Evolutionary conservation across 2,797 vertebrate species (phyloP).

Genomic region (Sebastiscus tertius): DNA sequence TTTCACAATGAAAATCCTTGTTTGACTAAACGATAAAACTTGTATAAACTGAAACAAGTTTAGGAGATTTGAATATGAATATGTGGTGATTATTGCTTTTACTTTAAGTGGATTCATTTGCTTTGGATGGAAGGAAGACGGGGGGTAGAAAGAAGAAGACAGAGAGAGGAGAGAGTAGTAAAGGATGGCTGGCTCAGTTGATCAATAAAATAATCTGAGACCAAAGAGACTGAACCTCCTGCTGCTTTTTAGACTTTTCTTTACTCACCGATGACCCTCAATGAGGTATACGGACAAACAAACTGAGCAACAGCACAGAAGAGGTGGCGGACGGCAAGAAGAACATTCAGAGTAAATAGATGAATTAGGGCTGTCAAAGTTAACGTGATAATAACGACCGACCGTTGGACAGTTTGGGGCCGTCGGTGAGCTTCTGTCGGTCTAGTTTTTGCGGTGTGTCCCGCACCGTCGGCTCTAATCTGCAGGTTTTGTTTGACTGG

Average conservation of each 20-base stretch:
- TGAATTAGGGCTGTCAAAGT: no score
- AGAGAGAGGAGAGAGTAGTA: neutral
- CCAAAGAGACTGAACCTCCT: conserved; percentile 30
- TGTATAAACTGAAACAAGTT: neutral
- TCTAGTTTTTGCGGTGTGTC: accelerated
- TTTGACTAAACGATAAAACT: neutral
- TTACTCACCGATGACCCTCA: neutral
- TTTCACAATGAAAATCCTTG: neutral
- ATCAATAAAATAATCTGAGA: conserved; percentile 39
- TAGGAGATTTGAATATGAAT: neutral
- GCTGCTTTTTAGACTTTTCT: conserved; percentile 26
- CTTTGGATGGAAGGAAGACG: neutral
- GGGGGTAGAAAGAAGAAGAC: neutral
- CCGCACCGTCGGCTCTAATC: no score
- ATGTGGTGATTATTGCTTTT: no score
- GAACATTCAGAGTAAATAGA: neutral
- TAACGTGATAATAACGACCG: no score
- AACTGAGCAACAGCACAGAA: neutral
- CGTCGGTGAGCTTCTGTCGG: no score
- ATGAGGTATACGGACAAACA: neutral
- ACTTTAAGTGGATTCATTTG: neutral
- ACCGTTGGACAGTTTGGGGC: no score
- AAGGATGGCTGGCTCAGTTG: neutral
- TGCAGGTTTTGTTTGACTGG: no score
- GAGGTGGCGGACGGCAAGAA: neutral